Base-by-base conservation (phyloP, 2,888 invertebrate genomes). In the Drosophila helvetica region DNA sequence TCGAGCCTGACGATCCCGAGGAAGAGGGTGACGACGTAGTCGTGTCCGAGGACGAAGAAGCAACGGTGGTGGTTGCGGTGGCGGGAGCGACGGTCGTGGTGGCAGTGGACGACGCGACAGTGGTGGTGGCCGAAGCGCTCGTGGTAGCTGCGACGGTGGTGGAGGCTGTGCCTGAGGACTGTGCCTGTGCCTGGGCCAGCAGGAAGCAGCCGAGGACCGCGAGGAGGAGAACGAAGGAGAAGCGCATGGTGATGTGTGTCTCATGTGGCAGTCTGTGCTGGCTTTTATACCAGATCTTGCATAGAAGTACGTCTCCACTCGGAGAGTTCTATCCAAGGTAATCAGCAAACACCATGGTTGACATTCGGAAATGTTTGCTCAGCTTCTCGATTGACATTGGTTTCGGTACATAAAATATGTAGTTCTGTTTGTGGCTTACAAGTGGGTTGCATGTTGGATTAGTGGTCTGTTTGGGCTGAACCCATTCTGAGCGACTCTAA, bases 1-100 rank as follows among this genome's bases (percentile, higher is more conserved):
- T 42, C 12, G 54, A 47, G 12, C 63, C 63, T 15, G 65, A 63
- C 1, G 65, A 64, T 4, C 30, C 47, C 8, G 64, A 61, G 4
- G 64, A 60, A 2, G 64, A 50, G 3, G 65, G n/a, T 7, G 25
- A 25, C 9, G 62, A 2, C 3, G 64, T 18, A 3, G 65, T 54
- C 7, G 53, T n/a, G 4, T 8, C 15, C n/a, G 53, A n/a, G 15
- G 22, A 8, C 4, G 38, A 38, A 1, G 52, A 18, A 0, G 53
- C 53, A 2, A 4, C 30, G 5, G 51, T 51, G 25, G 51, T 51
- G 15, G 38, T 38, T 6, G 38, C 12, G 38, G 38, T 38, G 15
- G 6, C 4, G 6, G 38, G 15, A 38, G 38, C 38, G 6, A 15
- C 38, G 6, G 38, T 38, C 12, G 33, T 33, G 10, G 33, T 12